These are phyloP conservation scores for Andrena bucephala DNA, from an alignment of 2,888 invertebrate genomes.

Conservation along the genomic window DNA sequence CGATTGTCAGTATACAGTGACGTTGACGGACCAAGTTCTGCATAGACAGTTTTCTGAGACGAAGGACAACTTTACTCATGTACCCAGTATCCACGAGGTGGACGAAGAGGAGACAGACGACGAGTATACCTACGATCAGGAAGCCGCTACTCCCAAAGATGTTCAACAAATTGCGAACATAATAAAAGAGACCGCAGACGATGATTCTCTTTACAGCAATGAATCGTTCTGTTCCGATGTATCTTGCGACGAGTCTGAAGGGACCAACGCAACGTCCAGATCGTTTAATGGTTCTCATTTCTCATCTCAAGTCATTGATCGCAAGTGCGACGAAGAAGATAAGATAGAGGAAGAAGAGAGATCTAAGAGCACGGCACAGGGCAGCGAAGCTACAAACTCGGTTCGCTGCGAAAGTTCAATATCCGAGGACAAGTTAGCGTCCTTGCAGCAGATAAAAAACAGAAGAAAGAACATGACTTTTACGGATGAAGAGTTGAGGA, in stretches of 20 bases:
- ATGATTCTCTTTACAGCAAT: constrained; percentile 74
- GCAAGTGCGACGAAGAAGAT: background rate
- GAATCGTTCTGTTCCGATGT: constrained; percentile 77
- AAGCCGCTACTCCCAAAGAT: constrained; percentile 5
- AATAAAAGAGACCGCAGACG: constrained; percentile 52
- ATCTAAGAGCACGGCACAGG: background rate
- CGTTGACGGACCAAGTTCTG: constrained; percentile 44
- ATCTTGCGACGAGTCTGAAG: constrained; percentile 72
- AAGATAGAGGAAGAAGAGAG: background rate
- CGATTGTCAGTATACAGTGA: constrained; percentile 46
- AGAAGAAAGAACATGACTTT: constrained; percentile 84
- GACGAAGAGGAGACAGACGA: constrained; percentile 65
- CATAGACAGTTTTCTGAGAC: constrained; percentile 41
- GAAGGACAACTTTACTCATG: constrained; percentile 50
- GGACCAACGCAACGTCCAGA: constrained; percentile 68
- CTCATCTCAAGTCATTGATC: background rate
- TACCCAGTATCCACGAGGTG: constrained; percentile 61
- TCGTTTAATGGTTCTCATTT: constrained; percentile 56
- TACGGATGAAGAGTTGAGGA: constrained; percentile 83
- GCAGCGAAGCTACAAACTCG: constrained; percentile 10
- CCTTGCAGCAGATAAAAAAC: constrained; percentile 13
- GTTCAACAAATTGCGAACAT: constrained; percentile 8
- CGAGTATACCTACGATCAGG: constrained; percentile 32
- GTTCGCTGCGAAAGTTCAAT: constrained; percentile 13
- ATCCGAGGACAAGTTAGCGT: constrained; percentile 15